Conservation (phyloP, 2,888 invertebrate species). For the Yponomeuta sedellus region DNA sequence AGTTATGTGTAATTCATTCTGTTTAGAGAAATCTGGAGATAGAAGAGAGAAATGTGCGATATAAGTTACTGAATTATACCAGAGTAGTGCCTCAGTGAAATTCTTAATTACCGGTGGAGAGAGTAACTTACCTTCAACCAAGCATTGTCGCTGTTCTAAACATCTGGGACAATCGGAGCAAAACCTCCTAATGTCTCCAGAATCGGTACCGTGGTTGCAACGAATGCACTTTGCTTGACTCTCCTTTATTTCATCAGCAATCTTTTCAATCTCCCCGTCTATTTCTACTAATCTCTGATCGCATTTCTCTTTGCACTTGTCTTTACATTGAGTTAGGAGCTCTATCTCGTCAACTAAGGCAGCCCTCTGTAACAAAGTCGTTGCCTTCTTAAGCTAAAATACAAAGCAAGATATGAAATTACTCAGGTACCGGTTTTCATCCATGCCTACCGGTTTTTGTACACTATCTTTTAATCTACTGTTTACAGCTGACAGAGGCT, state of each 20-base stretch:
- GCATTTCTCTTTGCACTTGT: conserved; percentile 51
- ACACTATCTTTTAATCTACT: too few relatives aligned
- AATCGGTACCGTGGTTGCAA: conserved; percentile 51
- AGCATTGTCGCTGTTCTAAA: conserved; percentile 41
- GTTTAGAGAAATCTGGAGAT: too few relatives aligned
- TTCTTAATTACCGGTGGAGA: background rate
- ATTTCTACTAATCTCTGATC: conserved; percentile 39
- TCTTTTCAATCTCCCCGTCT: conserved; percentile 38
- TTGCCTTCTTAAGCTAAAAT: too few relatives aligned
- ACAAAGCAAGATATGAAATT: conserved; percentile 18
- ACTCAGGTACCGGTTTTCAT: too few relatives aligned
- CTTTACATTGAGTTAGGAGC: conserved; percentile 38
- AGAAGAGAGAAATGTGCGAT: too few relatives aligned
- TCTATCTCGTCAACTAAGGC: conserved; percentile 46
- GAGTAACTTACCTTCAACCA: conserved; percentile 27
- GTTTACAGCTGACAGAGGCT: too few relatives aligned
- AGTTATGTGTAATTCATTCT: too few relatives aligned
- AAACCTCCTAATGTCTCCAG: conserved; percentile 41
- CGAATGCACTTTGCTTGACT: conserved; percentile 34
- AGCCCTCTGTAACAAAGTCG: conserved; percentile 38
- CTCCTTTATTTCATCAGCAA: conserved; percentile 18
- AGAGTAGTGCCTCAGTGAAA: too few relatives aligned
- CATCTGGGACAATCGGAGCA: conserved; percentile 63
- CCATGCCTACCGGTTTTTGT: too few relatives aligned
- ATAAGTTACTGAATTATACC: too few relatives aligned